Base-by-base conservation (phyloP, 1,140 invertebrate species). In the Branchinecta lynchi region DNA sequence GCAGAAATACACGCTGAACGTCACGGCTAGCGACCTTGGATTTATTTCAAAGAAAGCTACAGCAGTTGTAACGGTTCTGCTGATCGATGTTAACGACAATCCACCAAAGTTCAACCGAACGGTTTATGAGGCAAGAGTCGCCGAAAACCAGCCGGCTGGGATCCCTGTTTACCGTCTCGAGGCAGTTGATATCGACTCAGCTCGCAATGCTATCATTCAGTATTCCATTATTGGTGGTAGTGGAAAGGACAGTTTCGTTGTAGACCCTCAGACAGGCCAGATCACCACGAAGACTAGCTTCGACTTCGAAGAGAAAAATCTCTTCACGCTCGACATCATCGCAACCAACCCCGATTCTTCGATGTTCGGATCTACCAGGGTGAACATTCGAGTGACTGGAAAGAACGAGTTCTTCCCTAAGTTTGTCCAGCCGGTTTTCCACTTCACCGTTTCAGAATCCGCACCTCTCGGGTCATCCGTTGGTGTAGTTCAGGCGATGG, bases 371-470 rank as follows among this genome's bases (percentile, higher is more conserved):
- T 86, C 84, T 46, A 87, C 87, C 3, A 84, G 82, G 73, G 84
- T 91, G 0, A 77, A 82, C 1, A 85, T 97, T 3, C 84, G 90
- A 74, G 85, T 98, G 8, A 89, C 87, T 0, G 92, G 93, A 0
- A 86, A 91, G 0, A 97, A 97, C 78, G 94, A 98, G 79, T 96
- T 85, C 76, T 92, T 87, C 78, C 95, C 95, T 0, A 86, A 87
- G 73, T 99, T 98, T 77, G 82, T 91, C 65, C 88, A 95, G 78
- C 87, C 90, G 0, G 87, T 90, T 0, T 98, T 97, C 76, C 87
- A 92, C 74, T 93, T 97, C 78, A 88, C 91, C 75, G 90, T 97
- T 8, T 94, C 91, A 9, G 95, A 98, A 80, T 92, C 92, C 43
- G 89, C 92, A 0, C 84, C 87, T 70, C 84, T 94, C 10, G 93